phyloP scores from a whole-genome alignment of 2,888 invertebrate genomes.

The Minunthozetes semirufus region DNA sequence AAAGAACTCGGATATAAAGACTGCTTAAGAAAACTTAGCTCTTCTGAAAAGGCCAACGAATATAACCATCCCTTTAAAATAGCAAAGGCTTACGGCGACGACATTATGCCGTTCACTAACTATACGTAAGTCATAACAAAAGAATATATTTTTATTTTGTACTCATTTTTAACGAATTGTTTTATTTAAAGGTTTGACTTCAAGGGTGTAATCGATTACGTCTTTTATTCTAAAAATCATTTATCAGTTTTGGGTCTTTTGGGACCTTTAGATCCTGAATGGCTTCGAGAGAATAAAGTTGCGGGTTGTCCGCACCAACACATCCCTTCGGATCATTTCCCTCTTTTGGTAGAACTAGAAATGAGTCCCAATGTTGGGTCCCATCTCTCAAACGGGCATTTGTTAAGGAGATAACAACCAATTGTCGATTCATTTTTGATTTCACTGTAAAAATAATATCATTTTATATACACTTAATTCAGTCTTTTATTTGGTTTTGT shows the following conservation, averaged over 20 bases:
- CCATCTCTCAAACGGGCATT: constrained; percentile 33
- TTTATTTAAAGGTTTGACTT: constrained; percentile 75
- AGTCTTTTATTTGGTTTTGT: too few species aligned
- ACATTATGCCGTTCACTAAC: constrained; percentile 96
- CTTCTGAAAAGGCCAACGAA: constrained; percentile 40
- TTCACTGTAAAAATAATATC: neutral
- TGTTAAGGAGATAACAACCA: constrained; percentile 30
- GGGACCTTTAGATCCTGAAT: constrained; percentile 86
- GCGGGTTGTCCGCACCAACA: constrained; percentile 97
- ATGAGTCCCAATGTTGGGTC: constrained; percentile 56
- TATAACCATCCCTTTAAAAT: constrained; percentile 94
- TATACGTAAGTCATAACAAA: constrained; percentile 68
- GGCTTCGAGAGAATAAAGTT: constrained; percentile 85
- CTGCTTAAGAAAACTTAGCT: constrained; percentile 71
- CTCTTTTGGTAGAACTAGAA: constrained; percentile 80
- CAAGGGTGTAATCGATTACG: constrained; percentile 99
- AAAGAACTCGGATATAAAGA: constrained; percentile 88
- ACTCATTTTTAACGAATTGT: constrained; percentile 3
- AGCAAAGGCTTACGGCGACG: constrained; percentile 87
- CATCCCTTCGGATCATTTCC: constrained; percentile 93
- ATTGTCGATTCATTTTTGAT: neutral
- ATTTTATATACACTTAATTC: too few species aligned
- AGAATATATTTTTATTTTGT: neutral
- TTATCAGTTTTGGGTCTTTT: constrained; percentile 90
- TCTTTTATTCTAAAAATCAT: constrained; percentile 92